Evolutionary conservation across 2,888 invertebrate genomes (phyloP).

Genomic region (Nematopogon swammerdamellus): DNA sequence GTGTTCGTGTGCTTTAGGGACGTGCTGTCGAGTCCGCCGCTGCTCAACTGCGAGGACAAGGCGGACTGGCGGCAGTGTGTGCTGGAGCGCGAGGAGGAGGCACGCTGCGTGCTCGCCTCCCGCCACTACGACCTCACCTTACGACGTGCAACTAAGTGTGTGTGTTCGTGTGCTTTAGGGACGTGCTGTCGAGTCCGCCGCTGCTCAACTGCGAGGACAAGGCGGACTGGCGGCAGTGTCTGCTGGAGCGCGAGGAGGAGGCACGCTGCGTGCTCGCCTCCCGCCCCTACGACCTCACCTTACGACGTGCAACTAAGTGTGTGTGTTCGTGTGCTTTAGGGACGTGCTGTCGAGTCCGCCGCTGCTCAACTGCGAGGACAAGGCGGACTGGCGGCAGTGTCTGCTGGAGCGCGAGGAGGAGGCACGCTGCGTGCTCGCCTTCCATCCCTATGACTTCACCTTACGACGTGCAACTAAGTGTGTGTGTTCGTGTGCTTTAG

Average conservation of each 20-base stretch:
- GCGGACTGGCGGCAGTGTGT: conserved; percentile 91
- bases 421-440: conserved; percentile 60
- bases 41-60: no score
- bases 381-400: conserved; percentile 91
- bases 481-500: no score
- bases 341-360: conserved; percentile 83
- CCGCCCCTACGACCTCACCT: conserved; percentile 75
- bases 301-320: no score
- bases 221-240: conserved; percentile 90
- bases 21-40: no score
- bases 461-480: no score
- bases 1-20: no score
- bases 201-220: conserved; percentile 83
- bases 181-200: conserved; percentile 78
- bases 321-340: no score
- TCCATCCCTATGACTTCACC: conserved; percentile 78
- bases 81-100: conserved; percentile 72
- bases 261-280: conserved; percentile 64
- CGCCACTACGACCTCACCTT: conserved; percentile 80
- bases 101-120: conserved; percentile 63
- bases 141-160: no score
- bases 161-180: no score
- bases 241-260: conserved; percentile 72
- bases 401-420: conserved; percentile 73
- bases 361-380: conserved; percentile 80